A percentile compares a stretch with the other conserved stretches of the same genome.
Conservation (phyloP, 2,888 invertebrate genomes). For the Himalopsyche kuldschensis region DNA sequence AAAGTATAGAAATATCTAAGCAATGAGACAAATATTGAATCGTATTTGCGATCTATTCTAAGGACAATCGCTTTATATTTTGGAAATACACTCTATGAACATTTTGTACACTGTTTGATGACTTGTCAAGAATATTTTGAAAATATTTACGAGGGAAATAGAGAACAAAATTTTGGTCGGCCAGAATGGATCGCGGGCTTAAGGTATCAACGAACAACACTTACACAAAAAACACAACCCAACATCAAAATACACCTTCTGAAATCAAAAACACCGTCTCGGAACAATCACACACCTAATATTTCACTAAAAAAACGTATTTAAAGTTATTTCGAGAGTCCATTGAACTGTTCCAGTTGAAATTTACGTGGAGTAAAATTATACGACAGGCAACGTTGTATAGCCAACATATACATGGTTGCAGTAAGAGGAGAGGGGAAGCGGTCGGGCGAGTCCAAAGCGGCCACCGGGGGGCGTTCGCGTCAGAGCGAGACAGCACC, state of each 20-base stretch:
- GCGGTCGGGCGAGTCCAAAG: slow-evolving; percentile 29
- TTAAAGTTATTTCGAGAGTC: slow-evolving; percentile 47
- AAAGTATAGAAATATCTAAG: not conserved
- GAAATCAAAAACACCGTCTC: slow-evolving; percentile 23
- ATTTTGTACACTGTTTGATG: not conserved
- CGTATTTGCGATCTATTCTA: too few relatives aligned
- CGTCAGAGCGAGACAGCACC: slow-evolving; percentile 25
- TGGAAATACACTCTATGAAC: not conserved
- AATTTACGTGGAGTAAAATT: slow-evolving; percentile 63
- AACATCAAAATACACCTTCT: slow-evolving; percentile 36
- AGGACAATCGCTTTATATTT: not conserved
- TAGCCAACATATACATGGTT: slow-evolving; percentile 26
- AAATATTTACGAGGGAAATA: not conserved
- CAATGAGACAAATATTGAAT: not conserved
- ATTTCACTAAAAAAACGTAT: slow-evolving; percentile 32
- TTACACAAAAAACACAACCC: slow-evolving; percentile 46
- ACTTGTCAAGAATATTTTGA: not conserved
- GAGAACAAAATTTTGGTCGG: not conserved
- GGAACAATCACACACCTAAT: slow-evolving; percentile 23
- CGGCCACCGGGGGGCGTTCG: slow-evolving; percentile 26
- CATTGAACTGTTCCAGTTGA: slow-evolving; percentile 62
- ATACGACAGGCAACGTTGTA: slow-evolving; percentile 60
- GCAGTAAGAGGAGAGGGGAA: slow-evolving; percentile 11
- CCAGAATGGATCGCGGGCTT: not conserved
- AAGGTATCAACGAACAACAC: slow-evolving; percentile 31